Percentiles rank a stretch among this genome's conserved stretches.
phyloP scores from a whole-genome alignment of 1,140 invertebrate genomes.

The Tetramorium parvispinum region DNA sequence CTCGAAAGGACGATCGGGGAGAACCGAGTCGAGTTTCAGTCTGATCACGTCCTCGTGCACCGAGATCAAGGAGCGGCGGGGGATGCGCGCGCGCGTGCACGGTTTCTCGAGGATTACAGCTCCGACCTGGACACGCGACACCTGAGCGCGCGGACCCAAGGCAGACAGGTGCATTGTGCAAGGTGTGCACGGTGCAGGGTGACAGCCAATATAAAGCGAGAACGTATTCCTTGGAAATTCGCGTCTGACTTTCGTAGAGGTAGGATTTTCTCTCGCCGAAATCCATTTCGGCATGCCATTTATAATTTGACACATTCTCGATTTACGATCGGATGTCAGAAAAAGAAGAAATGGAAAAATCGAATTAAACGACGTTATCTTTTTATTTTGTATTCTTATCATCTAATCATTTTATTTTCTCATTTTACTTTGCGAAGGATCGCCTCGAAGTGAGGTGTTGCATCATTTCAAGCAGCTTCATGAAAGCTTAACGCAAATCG shows the following conservation, averaged over 20 bases:
- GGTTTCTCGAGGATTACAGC: constrained; percentile 38
- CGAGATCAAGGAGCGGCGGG: constrained; percentile 9
- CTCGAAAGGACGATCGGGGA: constrained; percentile 23
- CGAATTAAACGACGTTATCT: background rate
- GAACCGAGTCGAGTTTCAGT: constrained; percentile 14
- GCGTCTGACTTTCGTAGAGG: constrained; percentile 18
- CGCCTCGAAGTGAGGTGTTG: background rate
- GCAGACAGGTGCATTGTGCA: constrained; percentile 10
- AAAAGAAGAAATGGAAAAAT: background rate
- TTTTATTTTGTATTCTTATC: no score
- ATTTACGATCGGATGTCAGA: background rate
- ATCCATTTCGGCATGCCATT: constrained; percentile 29
- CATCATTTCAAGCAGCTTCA: background rate
- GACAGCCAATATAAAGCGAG: constrained; percentile 40
- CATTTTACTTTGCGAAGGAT: background rate
- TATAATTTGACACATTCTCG: constrained; percentile 19
- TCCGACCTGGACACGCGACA: constrained; percentile 35
- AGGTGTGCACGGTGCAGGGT: background rate
- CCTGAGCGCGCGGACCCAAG: constrained; percentile 17
- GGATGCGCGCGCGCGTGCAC: background rate
- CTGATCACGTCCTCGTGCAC: constrained; percentile 42
- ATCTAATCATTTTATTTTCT: background rate
- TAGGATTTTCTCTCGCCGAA: constrained; percentile 1
- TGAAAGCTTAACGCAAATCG: background rate
- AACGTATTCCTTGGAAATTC: constrained; percentile 38